These are phyloP conservation scores for Corythornis cristatus DNA, from an alignment of 2,113 vertebrate species.

Conservation along the genomic window DNA sequence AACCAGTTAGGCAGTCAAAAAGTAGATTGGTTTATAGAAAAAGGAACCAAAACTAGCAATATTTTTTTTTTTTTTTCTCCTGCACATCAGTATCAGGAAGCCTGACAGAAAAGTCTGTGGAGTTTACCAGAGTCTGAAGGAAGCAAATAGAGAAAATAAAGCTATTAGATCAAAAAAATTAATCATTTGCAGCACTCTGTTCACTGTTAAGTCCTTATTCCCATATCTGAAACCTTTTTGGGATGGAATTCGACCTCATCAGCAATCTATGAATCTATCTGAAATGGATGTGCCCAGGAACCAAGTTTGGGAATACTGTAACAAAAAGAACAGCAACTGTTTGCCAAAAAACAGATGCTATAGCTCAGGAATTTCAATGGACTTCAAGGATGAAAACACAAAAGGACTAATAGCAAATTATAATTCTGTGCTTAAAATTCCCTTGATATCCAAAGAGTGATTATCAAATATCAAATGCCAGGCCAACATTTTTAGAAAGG, in stretches of 20 bases:
- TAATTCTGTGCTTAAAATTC: not conserved
- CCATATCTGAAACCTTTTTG: not conserved
- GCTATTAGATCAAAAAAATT: not conserved
- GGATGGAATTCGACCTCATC: not conserved
- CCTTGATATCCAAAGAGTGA: not conserved
- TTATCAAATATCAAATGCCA: not conserved
- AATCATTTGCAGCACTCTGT: not conserved
- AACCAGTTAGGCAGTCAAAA: conserved; percentile 30
- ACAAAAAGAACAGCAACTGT: not conserved
- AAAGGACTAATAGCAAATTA: not conserved
- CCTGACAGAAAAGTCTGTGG: not conserved
- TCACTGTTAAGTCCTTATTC: not conserved
- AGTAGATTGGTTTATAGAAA: conserved; percentile 14
- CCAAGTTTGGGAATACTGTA: not conserved
- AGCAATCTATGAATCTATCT: not conserved
- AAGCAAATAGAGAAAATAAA: conserved; percentile 5
- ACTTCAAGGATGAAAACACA: not conserved
- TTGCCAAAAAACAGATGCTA: not conserved
- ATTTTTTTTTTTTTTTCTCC: not conserved
- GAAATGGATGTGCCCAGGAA: not conserved
- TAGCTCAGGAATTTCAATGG: not conserved
- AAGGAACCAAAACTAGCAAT: conserved; percentile 31
- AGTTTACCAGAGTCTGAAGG: not conserved
- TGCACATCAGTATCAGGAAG: not conserved
- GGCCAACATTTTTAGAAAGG: not conserved